These are phyloP conservation scores for Phylloscopus collybita DNA, from an alignment of 2,797 vertebrate genomes.

Conservation along the genomic window DNA sequence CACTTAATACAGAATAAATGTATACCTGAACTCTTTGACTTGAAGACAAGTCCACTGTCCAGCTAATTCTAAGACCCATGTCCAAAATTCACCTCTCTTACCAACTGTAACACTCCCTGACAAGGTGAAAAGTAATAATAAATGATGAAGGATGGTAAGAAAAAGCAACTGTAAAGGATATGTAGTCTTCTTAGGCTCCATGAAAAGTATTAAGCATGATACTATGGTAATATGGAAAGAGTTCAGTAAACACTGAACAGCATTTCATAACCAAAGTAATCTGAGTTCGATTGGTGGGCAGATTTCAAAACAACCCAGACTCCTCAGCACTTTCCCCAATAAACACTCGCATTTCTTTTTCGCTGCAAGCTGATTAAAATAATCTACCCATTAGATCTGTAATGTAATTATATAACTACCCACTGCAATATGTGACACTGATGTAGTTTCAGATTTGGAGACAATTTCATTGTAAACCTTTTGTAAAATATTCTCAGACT, in stretches of 20 bases:
- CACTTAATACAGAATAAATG: background rate
- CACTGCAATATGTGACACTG: background rate
- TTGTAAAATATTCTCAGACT: background rate
- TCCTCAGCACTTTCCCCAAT: background rate
- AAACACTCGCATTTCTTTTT: background rate
- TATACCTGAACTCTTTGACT: background rate
- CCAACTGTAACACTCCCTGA: background rate
- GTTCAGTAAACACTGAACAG: background rate
- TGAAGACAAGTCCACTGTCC: background rate
- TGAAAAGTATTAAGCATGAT: background rate
- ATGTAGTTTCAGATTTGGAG: background rate
- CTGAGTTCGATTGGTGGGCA: background rate
- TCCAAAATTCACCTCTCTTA: background rate
- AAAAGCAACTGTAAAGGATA: background rate
- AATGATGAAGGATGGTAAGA: background rate
- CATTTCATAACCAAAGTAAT: background rate
- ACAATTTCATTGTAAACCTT: background rate
- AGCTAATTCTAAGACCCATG: background rate
- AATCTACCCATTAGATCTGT: background rate
- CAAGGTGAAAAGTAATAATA: background rate
- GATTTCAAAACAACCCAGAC: background rate
- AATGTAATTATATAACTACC: conserved; percentile 1
- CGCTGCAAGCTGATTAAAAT: background rate
- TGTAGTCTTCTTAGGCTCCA: background rate
- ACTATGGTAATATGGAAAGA: background rate